Evolutionary conservation across 37 sponge, comb jelly and placozoan species (phyloP), one percentile per base, ranked within the genome.

Genomic region (Tethya wilhelma): DNA sequence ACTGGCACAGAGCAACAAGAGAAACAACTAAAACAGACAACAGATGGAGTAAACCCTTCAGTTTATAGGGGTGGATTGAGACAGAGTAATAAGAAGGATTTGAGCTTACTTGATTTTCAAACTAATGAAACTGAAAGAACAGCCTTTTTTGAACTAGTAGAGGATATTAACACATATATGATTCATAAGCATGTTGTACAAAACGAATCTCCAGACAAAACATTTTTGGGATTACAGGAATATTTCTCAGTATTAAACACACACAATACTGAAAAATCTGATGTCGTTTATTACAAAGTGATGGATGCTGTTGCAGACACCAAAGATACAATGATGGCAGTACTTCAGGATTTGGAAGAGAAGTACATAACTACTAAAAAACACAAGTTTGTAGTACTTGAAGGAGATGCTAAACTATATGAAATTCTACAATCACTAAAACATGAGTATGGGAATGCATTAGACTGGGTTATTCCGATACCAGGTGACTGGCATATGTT

Each of bases 401-500:
- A 56, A 75, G 76, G 76, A 31, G 76, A 75, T 75, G 60, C 33
- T 17, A 75, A 75, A 58, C 3, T 75, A 33, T 75, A 37, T 57
- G 76, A 75, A 56, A 12, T 75, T 5, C 30, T 73, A 17, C 49
- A 46, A 8, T 44, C 46, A 12, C 29, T 73, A n/a, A 73, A 73
- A 28, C 44, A 44, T 43, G 73, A 73, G 73, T 75, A 75, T 58
- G 62, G 76, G 14, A n/a, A 57, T 12, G 60, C 12, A 36, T 25
- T 58, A 45, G 32, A 26, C 20, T 75, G 76, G 76, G 23, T 75
- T 30, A 57, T 75, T 29, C 36, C 62, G 17, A 31, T 31, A 14
- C 76, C 76, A 25, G 76, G 76, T 59, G 76, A 75, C 25, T 75
- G 76, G 76, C 76, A 75, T 30, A 20, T 75, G 56, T 62, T 75